phyloP scores from a whole-genome alignment of 2,888 invertebrate species.

The Epirrhoe alternata region DNA sequence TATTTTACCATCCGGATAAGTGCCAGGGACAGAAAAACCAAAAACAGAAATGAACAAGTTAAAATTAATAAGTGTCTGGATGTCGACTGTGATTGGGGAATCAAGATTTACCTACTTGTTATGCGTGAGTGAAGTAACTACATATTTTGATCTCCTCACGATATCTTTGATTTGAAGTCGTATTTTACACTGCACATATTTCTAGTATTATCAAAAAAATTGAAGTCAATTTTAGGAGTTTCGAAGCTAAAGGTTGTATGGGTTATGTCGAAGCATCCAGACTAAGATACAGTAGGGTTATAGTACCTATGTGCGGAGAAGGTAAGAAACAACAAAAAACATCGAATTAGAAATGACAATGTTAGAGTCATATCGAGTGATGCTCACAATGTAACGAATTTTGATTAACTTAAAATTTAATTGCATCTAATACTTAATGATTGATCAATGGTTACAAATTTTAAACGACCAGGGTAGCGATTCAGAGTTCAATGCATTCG shows the following conservation, averaged over 20 bases:
- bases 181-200: not conserved
- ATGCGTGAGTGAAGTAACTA: not conserved
- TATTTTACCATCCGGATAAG: slow-evolving; percentile 70
- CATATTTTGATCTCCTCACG: not conserved
- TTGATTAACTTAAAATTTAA: slow-evolving; percentile 31
- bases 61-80: slow-evolving; percentile 56
- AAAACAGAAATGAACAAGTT: slow-evolving; percentile 74
- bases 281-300: slow-evolving; percentile 43
- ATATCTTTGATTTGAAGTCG: not conserved
- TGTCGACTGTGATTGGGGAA: slow-evolving; percentile 17
- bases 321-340: slow-evolving; percentile 40
- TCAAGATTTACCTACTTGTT: not conserved
- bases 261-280: slow-evolving; percentile 50
- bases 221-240: not conserved
- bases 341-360: slow-evolving; percentile 32
- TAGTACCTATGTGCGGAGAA: slow-evolving; percentile 47
- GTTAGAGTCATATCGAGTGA: slow-evolving; percentile 30
- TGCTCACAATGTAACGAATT: slow-evolving; percentile 31
- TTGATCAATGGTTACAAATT: slow-evolving; percentile 40
- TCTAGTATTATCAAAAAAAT: not conserved
- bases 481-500: too few relatives aligned
- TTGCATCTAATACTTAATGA: slow-evolving; percentile 42
- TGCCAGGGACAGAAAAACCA: slow-evolving; percentile 79
- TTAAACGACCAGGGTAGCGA: too few relatives aligned
- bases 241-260: not conserved